Evolutionary conservation across 2,888 invertebrate species (phyloP).

Genomic region (Apotomis betuletana): DNA sequence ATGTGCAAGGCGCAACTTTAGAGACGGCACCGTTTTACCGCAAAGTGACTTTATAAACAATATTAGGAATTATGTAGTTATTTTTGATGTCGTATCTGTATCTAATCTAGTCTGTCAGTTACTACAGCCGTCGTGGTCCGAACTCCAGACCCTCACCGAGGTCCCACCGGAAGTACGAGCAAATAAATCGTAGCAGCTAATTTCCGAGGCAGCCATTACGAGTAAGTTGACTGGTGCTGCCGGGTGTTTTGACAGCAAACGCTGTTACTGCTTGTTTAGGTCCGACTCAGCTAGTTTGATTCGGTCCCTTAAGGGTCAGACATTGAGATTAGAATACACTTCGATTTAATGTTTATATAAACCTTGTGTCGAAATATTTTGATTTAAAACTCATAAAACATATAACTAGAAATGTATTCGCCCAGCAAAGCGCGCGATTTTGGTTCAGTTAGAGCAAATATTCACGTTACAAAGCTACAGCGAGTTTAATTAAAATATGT

Average conservation of each 20-base stretch:
- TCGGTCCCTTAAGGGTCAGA: constrained; percentile 12
- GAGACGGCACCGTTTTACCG: too few relatives aligned
- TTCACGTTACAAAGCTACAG: not conserved
- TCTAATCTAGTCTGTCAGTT: not conserved
- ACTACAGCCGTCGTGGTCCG: not conserved
- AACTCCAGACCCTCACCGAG: too few relatives aligned
- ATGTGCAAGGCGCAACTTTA: too few relatives aligned
- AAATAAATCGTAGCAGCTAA: constrained; percentile 26
- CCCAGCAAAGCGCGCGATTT: not conserved
- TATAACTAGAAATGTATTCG: not conserved
- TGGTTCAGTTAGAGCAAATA: not conserved
- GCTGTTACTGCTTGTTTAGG: constrained; percentile 30
- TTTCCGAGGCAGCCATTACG: constrained; percentile 19
- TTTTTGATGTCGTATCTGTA: too few relatives aligned
- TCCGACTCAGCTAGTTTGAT: constrained; percentile 17
- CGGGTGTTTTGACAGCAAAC: constrained; percentile 20
- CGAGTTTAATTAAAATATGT: constrained; percentile 23
- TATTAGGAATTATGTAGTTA: too few relatives aligned
- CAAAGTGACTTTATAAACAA: too few relatives aligned
- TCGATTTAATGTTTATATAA: constrained; percentile 22
- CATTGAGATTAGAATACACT: constrained; percentile 8
- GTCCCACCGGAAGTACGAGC: constrained; percentile 10
- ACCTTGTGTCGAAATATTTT: not conserved
- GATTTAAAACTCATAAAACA: constrained; percentile 1
- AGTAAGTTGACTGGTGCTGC: constrained; percentile 7